Evolutionary conservation across 2,888 invertebrate species (phyloP), one percentile per base, ranked within the genome.

Genomic region (Drosophila mimetica): DNA sequence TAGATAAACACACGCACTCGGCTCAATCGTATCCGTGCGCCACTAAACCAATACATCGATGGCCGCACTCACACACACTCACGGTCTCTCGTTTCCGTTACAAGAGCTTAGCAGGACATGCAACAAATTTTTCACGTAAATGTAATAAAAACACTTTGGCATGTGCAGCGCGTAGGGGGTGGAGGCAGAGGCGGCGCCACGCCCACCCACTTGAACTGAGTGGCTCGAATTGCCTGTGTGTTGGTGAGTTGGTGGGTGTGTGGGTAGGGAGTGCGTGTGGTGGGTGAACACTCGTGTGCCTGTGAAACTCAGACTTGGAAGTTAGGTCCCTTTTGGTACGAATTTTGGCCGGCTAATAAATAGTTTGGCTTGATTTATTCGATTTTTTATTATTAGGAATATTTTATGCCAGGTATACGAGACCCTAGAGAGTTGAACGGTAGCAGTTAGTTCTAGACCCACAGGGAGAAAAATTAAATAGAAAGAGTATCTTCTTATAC

Each of bases 41-140:
- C 65, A 72, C 77, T 73, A 78, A 79, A 72, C 88, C 88, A 85
- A 85, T 85, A 83, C 86, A 75, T 70, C 58, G 74, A 61, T 67
- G 36, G 18, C 18, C 11, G 16, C 46, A 22, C 32, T 41, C 47
- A 13, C 39, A 22, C 66, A 30, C 22, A 14, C 30, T 16, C 34
- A 41, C 44, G 55, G 22, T 1, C 42, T 58, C 65, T 54, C 63
- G 74, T 73, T 82, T 82, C 87, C 87, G 71, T 66, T 77, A 76
- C 77, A 85, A 52, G 51, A 61, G 70, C 71, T 76, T 67, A 63
- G 74, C 64, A 72, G 72, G 79, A 82, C 86, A 85, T 81, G 89
- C 89, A 86, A 88, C 90, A 84, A 86, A 86, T 89, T 90, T 84
- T 89, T 84, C 89, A 89, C 86, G 89, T 89, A 89, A 89, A 89